Base-by-base conservation (phyloP, 1,140 invertebrate species). In the Spodoptera litura region DNA sequence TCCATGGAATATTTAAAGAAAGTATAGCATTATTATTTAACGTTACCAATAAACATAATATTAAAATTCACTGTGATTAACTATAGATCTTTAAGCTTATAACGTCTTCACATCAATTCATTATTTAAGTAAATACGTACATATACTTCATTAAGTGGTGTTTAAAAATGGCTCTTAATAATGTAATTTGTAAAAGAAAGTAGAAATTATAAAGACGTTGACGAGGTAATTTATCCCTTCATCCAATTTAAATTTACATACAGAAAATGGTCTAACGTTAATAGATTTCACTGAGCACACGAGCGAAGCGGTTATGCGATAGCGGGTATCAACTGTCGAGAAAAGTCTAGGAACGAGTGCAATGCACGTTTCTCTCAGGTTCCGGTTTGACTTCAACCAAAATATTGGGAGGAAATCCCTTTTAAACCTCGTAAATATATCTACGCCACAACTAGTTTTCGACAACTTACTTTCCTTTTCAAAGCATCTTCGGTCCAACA, bases 301-400 rank as follows among this genome's bases (percentile, higher is more conserved):
- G 62, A n/a, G 44, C 4, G 82, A 44, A 76, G 2, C 51, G 15
- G 82, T 83, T 75, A 91, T 78, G 53, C 82, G 88, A 90, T 88
- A 86, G 77, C 84, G 71, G 81, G 83, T 85, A 81, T 89, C 87
- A 79, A 80, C 81, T 89, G 82, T 87, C 83, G 82, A 78, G 84
- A 85, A 88, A 85, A 80, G 73, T 82, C 35, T 64, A 55, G 49
- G 59, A 31, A 12, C 10, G 58, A 66, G 62, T 44, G 15, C 62
- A 38, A 62, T 5, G 2, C 64, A 38, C 44, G 58, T 75, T 75
- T 75, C 73, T 52, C 73, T 51, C 13, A n/a, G 81, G 85, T 90
- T 89, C 90, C 86, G 90, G 85, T 62, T 88, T 44, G 25, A 80
- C 81, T 64, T 71, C 81, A 86, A 84, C 85, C 85, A 85, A 84